A percentile compares a stretch with the other conserved stretches of the same genome.
Conservation (phyloP, 2,888 invertebrate species). For the Himalopsyche kuldschensis region DNA sequence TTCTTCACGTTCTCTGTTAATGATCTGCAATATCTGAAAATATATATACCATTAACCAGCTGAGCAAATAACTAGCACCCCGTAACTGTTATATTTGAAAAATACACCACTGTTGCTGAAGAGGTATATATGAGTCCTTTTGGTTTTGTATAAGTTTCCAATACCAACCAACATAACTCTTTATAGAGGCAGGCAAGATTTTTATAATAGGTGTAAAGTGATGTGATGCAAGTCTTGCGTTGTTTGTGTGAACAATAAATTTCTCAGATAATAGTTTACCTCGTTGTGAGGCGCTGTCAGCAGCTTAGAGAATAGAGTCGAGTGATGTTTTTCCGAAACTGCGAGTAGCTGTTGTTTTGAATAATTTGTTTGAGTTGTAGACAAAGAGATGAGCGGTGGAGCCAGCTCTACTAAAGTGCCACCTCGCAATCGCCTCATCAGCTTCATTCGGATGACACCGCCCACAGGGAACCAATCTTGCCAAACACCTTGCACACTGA, state of each 20-base stretch:
- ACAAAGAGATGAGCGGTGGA: constrained; percentile 59
- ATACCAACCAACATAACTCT: no score
- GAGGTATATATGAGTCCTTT: no score
- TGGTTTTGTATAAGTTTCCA: no score
- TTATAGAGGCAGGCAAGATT: constrained; percentile 18
- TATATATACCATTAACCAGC: constrained; percentile 33
- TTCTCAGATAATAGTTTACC: constrained; percentile 49
- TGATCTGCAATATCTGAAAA: constrained; percentile 65
- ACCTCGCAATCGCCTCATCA: constrained; percentile 83
- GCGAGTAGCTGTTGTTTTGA: constrained; percentile 47
- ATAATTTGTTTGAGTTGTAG: constrained; percentile 48
- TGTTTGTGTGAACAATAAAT: no score
- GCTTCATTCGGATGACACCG: constrained; percentile 73
- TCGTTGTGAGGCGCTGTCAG: constrained; percentile 71
- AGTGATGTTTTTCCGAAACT: constrained; percentile 55
- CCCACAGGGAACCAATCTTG: constrained; percentile 61
- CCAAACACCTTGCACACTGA: constrained; percentile 63
- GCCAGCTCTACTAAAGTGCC: constrained; percentile 66
- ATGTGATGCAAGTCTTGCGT: no score
- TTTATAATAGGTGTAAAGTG: no score
- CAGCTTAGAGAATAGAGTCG: constrained; percentile 73
- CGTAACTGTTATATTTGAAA: not conserved
- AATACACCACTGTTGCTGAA: no score
- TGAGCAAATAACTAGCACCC: no score
- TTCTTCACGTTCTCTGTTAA: constrained; percentile 73